Base-by-base conservation (phyloP, 2,113 vertebrate species). In the Deroptyus accipitrinus region DNA sequence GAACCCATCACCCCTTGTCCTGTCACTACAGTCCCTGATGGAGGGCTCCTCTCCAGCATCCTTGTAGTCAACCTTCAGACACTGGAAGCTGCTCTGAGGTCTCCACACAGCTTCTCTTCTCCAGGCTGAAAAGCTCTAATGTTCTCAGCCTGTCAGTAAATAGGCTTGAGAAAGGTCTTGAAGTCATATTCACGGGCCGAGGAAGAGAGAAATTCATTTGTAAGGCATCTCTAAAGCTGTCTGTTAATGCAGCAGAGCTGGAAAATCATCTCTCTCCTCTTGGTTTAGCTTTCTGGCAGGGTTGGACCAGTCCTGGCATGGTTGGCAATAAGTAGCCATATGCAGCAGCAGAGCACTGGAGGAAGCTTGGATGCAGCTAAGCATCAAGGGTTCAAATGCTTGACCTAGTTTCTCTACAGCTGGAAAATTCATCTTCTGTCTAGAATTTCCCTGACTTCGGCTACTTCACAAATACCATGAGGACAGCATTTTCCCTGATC, bases 351-450 rank as follows among this genome's bases (percentile, higher is more conserved):
- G n/a, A 83, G 37, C 44, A 31, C 41, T 72, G 64, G 52, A 49
- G 68, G 72, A 76, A 63, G 78, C 77, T 73, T 54, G 55, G 54
- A 24, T 49, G 46, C 52, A 75, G 81, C 68, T 76, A 42, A 83
- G 52, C 48, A 77, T 80, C 80, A 33, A 25, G 91, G 94, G 66
- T 88, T 91, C 83, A 61, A 35, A 68, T 73, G n/a, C 76, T 49
- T 91, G 94, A 93, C 95, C 90, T 83, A 94, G 23, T 95, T 96
- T 95, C 49, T 89, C 55, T 94, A 73, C 48, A 94, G 52, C 86
- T 91, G 94, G 81, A 74, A 94, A 96, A 96, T 95, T 81, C 88
- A 94, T 91, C 86, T 89, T 82, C 74, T 91, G 49, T 96, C 74
- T 89, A 91, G 83, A 95, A 89, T 94, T 93, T 84, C 92, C 92